Percentiles rank a stretch among this genome's conserved stretches.
Evolutionary conservation across 2,888 invertebrate species (phyloP).

Genomic region (Ophion slaviceki): DNA sequence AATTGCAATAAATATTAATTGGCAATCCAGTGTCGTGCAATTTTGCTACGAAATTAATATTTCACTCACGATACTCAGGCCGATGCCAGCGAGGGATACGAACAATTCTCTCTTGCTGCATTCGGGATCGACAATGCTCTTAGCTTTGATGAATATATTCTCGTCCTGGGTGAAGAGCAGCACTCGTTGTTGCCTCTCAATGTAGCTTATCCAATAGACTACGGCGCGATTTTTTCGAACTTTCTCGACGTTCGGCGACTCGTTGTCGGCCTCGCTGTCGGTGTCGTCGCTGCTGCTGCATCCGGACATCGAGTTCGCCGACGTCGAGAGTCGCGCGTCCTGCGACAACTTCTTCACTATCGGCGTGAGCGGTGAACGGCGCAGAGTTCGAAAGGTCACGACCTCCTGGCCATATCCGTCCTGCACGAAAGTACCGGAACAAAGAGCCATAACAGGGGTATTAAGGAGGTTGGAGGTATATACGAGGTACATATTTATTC

Average conservation of each 20-base stretch:
- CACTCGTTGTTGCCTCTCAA: constrained; percentile 90
- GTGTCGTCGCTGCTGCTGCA: constrained; percentile 87
- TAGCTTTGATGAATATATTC: constrained; percentile 84
- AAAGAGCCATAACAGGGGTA: background rate
- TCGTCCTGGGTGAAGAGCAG: constrained; percentile 91
- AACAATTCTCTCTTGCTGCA: constrained; percentile 88
- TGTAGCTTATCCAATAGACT: constrained; percentile 92
- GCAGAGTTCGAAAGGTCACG: constrained; percentile 85
- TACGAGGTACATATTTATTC: no score
- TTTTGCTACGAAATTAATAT: background rate
- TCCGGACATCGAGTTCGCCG: constrained; percentile 68
- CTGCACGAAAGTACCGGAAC: constrained; percentile 71
- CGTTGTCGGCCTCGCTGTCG: constrained; percentile 77
- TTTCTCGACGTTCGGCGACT: constrained; percentile 76
- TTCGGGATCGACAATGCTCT: constrained; percentile 86
- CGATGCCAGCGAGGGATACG: constrained; percentile 88
- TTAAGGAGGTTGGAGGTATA: no score
- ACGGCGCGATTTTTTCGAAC: constrained; percentile 90
- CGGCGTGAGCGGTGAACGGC: constrained; percentile 69
- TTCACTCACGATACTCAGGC: constrained; percentile 85
- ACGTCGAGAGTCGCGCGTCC: constrained; percentile 65
- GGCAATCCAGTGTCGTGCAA: no score
- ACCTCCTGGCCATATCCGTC: constrained; percentile 87
- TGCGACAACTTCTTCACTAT: constrained; percentile 64
- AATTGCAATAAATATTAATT: background rate